phyloP scores from a whole-genome alignment of 2,888 invertebrate genomes.

The Nephrotoma flavescens region DNA sequence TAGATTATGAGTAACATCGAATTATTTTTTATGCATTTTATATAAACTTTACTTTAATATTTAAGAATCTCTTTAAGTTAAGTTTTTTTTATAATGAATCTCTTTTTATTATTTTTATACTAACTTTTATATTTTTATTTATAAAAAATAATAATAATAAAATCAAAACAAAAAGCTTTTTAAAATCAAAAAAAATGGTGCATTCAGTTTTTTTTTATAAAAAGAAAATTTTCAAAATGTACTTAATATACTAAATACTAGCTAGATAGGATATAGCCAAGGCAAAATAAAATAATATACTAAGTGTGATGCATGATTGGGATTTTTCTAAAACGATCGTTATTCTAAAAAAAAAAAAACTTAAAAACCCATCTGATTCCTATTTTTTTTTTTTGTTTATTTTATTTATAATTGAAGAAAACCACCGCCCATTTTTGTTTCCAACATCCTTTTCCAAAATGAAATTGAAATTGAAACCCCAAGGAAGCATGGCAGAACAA shows the following conservation, averaged over 20 bases:
- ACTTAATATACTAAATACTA: neutral
- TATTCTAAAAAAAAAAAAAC: neutral
- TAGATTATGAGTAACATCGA: neutral
- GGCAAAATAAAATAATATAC: neutral
- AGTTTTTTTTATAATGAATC: neutral
- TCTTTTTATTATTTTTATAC: neutral
- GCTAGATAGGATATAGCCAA: neutral
- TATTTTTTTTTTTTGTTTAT: neutral
- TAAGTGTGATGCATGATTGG: neutral
- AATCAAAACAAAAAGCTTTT: neutral
- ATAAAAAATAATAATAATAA: neutral
- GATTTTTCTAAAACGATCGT: neutral
- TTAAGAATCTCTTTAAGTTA: neutral
- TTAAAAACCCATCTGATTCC: neutral
- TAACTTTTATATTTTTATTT: neutral
- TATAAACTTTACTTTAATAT: neutral
- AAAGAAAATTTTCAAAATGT: neutral
- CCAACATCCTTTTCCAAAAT: neutral
- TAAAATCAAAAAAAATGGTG: neutral
- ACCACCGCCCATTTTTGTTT: neutral
- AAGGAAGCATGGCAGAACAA: neutral
- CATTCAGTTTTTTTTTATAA: neutral
- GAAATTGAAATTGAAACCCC: neutral
- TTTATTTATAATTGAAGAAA: neutral
- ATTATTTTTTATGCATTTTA: neutral